A percentile compares a stretch with the other conserved stretches of the same genome.
Conservation (phyloP, 2,113 vertebrate genomes). For the Sceloporus undulatus region DNA sequence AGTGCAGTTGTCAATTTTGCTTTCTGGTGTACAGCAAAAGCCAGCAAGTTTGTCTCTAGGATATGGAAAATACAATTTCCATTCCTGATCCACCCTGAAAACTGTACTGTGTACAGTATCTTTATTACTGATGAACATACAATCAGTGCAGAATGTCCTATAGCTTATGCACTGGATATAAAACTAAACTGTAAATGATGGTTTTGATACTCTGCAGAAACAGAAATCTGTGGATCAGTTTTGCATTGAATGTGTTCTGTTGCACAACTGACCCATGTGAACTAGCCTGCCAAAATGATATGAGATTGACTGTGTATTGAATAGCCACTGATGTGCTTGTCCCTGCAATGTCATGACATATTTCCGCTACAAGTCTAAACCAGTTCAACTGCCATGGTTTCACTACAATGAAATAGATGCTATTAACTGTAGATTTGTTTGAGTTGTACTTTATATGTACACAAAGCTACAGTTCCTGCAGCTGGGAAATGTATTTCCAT, state of each 20-base stretch:
- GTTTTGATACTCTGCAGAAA: constrained; percentile 22
- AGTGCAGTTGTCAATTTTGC: not conserved
- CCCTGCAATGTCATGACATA: not conserved
- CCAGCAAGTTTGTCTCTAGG: not conserved
- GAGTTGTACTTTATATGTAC: not conserved
- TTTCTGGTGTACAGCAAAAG: not conserved
- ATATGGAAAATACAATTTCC: not conserved
- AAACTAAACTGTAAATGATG: not conserved
- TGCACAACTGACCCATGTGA: not conserved
- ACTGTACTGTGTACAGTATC: not conserved
- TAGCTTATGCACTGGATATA: not conserved
- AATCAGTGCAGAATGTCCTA: not conserved
- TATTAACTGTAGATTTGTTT: not conserved
- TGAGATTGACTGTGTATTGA: not conserved
- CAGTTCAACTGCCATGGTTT: not conserved
- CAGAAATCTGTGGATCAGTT: constrained; percentile 2
- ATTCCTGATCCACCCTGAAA: not conserved
- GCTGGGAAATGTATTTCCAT: not conserved
- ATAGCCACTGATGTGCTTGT: not conserved
- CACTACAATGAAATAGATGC: not conserved
- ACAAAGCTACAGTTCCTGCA: not conserved
- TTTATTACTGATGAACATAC: not conserved
- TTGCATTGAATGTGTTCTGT: not conserved
- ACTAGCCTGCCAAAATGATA: not conserved
- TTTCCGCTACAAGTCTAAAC: not conserved